Evolutionary conservation across 2,113 vertebrate genomes (phyloP).

Genomic region (Scalopus aquaticus): DNA sequence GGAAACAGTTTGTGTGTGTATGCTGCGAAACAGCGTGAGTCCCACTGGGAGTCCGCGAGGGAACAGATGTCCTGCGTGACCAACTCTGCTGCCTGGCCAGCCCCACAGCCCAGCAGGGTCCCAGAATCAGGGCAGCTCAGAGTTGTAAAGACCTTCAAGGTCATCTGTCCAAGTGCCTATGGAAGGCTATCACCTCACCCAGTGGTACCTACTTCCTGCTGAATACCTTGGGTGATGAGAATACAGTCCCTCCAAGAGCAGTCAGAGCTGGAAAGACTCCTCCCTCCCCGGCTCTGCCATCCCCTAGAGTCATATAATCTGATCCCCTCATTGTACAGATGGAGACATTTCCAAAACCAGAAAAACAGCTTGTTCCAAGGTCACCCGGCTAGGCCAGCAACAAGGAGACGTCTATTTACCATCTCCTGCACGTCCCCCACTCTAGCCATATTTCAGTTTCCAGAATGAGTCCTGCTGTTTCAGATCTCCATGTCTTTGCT

Average conservation of each 20-base stretch:
- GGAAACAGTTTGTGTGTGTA: not conserved
- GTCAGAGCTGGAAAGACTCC: not conserved
- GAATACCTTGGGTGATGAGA: not conserved
- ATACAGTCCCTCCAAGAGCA: not conserved
- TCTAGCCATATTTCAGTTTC: not conserved
- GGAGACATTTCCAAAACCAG: slow-evolving; percentile 1
- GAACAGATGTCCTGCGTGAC: not conserved
- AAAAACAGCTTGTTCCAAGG: slow-evolving; percentile 52
- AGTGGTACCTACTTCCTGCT: not conserved
- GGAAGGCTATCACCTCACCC: not conserved
- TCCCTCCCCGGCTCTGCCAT: not conserved
- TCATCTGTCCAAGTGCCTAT: not conserved
- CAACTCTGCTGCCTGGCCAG: not conserved
- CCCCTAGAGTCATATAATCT: not conserved
- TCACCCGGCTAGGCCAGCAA: not conserved
- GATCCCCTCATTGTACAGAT: not conserved
- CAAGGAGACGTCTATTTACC: not conserved
- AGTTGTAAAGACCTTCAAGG: not conserved
- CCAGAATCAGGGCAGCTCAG: not conserved
- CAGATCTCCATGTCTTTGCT: not conserved
- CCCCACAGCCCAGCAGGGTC: not conserved
- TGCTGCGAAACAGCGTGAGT: not conserved
- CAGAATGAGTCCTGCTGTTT: not conserved
- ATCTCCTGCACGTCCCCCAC: not conserved
- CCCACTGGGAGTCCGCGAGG: not conserved